These are phyloP conservation scores for Elmis aenea DNA, from an alignment of 2,888 invertebrate genomes.

Conservation along the genomic window DNA sequence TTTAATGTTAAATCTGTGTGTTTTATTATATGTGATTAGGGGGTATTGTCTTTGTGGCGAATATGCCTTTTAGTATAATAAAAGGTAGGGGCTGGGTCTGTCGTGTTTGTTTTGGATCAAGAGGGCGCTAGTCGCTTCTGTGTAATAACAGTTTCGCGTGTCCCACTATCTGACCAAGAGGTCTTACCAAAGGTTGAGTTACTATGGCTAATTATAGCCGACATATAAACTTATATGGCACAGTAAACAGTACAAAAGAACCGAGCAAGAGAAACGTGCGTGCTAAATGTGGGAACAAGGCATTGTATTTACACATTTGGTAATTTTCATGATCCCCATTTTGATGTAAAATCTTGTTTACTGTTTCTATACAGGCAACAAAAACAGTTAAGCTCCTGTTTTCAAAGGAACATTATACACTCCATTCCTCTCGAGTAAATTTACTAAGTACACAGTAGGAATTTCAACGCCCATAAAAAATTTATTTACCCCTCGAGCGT, in stretches of 20 bases:
- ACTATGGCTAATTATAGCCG: too few species aligned
- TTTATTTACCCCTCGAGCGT: constrained; percentile 23
- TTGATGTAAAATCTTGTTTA: constrained; percentile 15
- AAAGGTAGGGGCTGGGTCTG: constrained; percentile 30
- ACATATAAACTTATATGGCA: too few species aligned
- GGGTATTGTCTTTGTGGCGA: constrained; percentile 33
- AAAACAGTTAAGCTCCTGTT: constrained; percentile 21
- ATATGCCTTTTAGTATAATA: constrained; percentile 39
- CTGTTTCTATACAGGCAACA: constrained; percentile 24
- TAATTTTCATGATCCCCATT: constrained; percentile 2
- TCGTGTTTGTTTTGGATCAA: constrained; percentile 17
- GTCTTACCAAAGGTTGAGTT: too few species aligned
- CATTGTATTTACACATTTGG: too few species aligned
- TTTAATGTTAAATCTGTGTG: too few species aligned
- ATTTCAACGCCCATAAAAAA: constrained; percentile 21
- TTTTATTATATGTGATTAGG: constrained; percentile 33
- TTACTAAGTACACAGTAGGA: constrained; percentile 21
- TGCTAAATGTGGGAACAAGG: too few species aligned
- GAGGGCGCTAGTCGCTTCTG: constrained; percentile 14
- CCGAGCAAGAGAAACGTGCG: too few species aligned
- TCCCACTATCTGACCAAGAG: constrained; percentile 33
- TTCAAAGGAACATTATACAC: constrained; percentile 17
- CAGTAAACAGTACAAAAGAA: too few species aligned
- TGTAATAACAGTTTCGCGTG: constrained; percentile 39
- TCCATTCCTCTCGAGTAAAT: constrained; percentile 19